phyloP scores from a whole-genome alignment of 2,797 vertebrate species.

The Neomorphus geoffroyi region DNA sequence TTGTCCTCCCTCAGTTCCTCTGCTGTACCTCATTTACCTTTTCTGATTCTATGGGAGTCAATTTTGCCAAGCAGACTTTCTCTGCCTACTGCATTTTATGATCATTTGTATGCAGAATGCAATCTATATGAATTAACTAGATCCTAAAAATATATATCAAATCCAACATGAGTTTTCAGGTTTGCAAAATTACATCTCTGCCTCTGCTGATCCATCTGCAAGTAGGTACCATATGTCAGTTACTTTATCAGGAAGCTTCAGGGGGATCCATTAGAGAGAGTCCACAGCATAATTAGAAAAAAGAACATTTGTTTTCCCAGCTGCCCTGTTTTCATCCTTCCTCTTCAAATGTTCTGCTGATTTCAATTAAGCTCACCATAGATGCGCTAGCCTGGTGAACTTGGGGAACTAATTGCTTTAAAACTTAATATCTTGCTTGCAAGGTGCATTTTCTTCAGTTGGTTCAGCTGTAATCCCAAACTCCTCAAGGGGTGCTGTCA shows the following conservation, averaged over 20 bases:
- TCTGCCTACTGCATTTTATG: slow-evolving; percentile 29
- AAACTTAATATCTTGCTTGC: slow-evolving; percentile 46
- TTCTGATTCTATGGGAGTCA: neutral
- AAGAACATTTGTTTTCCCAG: slow-evolving; percentile 73
- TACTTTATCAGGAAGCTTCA: slow-evolving; percentile 68
- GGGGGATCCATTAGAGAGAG: slow-evolving; percentile 65
- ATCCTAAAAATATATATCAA: slow-evolving; percentile 62
- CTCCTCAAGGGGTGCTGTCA: neutral
- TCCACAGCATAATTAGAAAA: slow-evolving; percentile 60
- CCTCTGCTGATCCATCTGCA: slow-evolving; percentile 57
- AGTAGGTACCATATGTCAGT: slow-evolving; percentile 66
- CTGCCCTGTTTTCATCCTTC: slow-evolving; percentile 60
- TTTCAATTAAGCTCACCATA: slow-evolving; percentile 55
- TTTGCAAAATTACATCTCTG: slow-evolving; percentile 54
- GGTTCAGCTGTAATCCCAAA: neutral
- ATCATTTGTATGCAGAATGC: slow-evolving; percentile 41
- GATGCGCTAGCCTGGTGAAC: slow-evolving; percentile 28
- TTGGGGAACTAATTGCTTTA: slow-evolving; percentile 44
- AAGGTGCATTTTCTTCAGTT: slow-evolving; percentile 33
- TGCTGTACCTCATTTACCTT: slow-evolving; percentile 17
- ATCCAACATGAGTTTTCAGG: slow-evolving; percentile 41
- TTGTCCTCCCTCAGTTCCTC: slow-evolving; percentile 8
- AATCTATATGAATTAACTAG: slow-evolving; percentile 43
- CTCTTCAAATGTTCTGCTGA: slow-evolving; percentile 59
- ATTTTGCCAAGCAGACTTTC: slow-evolving; percentile 7